Percentiles rank a stretch among this genome's conserved stretches.
Conservation (phyloP, 2,797 vertebrate species). For the Euthynnus affinis region DNA sequence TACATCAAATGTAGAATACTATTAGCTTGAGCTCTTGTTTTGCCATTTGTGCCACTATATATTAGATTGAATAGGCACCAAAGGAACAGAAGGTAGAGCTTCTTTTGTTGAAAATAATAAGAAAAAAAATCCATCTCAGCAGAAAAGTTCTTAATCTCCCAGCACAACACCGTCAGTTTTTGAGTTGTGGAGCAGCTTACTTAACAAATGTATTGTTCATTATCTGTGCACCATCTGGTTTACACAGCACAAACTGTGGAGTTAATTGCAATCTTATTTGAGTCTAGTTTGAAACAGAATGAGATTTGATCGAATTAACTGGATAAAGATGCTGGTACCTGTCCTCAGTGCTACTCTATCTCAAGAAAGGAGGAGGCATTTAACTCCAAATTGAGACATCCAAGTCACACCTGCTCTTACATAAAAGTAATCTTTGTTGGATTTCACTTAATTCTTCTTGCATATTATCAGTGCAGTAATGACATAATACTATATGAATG, state of each 20-base stretch:
- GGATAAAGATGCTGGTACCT: background rate
- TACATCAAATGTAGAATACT: too few relatives aligned
- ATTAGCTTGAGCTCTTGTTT: background rate
- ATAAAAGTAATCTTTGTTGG: background rate
- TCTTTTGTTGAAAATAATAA: conserved; percentile 14
- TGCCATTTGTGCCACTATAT: background rate
- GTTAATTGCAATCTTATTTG: conserved; percentile 35
- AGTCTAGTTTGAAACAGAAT: conserved; percentile 24
- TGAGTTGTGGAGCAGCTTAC: conserved; percentile 15
- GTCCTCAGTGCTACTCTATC: background rate
- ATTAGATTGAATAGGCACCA: background rate
- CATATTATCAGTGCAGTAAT: background rate
- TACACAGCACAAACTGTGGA: conserved; percentile 32
- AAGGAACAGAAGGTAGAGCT: conserved; percentile 6
- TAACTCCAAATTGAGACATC: background rate
- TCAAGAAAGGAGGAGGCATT: background rate
- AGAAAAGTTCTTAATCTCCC: conserved; percentile 43
- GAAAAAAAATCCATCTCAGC: conserved; percentile 28
- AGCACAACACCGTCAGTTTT: conserved; percentile 28
- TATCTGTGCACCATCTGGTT: conserved; percentile 64
- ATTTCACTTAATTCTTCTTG: background rate
- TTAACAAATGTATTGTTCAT: conserved; percentile 55
- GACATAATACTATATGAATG: background rate
- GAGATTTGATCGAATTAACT: conserved; percentile 28
- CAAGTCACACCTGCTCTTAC: background rate